Evolutionary conservation across 2,888 invertebrate genomes (phyloP), one percentile per base, ranked within the genome.

Genomic region (Mamestra brassicae): DNA sequence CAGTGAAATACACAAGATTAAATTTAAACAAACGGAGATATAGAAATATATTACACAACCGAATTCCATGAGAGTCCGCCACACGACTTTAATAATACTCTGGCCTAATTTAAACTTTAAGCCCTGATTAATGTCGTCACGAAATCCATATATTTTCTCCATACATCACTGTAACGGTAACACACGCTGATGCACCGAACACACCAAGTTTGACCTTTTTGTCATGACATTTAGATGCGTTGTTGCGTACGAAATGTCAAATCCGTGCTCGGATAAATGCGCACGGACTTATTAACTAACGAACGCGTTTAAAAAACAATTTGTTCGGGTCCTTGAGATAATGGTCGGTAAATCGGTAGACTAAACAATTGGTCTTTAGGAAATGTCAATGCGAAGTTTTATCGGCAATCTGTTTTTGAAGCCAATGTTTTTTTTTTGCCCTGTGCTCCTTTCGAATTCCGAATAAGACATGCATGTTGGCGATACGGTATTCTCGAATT

Each of bases 161-260:
- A 78, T 85, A 85, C 66, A 84, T 84, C 79, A 84, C 74, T 74
- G 63, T 88, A 87, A 87, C 87, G 88, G 88, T 86, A 86, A 77
- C 86, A 75, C 34, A 71, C 64, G 65, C 42, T 74, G 85, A 72
- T 81, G 81, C 75, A 81, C 71, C 66, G 70, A 86, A 81, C 83
- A 87, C 74, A 83, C 87, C 86, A 83, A 80, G 80, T 77, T 80
- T 91, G 91, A 94, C 95, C 93, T 94, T 94, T 93, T 86, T 80
- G 76, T 88, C 87, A 88, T 94, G 94, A 92, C 94, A 94, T 95
- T 95, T 93, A 64, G 87, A 84, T 92, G 90, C 91, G 91, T 91
- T 84, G 89, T 88, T 93, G 92, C 93, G 93, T 92, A 93, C 90
- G 81, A 94, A 96, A 95, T 96, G 96, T 93, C 96, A 93, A 94